A percentile compares a stretch with the other conserved stretches of the same genome.
Evolutionary conservation across 2,797 vertebrate species (phyloP).

Genomic region (Eulemur mongoz): DNA sequence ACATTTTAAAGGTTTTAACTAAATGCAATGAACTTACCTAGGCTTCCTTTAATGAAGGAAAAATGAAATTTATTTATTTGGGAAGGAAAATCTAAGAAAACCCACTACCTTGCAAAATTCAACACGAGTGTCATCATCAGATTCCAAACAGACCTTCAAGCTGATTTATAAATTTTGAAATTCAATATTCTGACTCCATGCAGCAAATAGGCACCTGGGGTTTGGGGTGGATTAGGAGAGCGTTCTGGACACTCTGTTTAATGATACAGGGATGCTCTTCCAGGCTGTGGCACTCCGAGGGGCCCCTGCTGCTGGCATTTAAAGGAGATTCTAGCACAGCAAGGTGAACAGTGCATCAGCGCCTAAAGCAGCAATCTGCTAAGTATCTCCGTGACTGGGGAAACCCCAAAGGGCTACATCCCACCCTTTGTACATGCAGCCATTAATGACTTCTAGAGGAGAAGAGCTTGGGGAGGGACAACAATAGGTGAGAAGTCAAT

Average conservation of each 20-base stretch:
- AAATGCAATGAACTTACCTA: background rate
- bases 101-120: background rate
- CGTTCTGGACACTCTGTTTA: background rate
- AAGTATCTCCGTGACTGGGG: constrained; percentile 12
- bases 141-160: background rate
- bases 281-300: background rate
- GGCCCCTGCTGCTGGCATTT: background rate
- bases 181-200: background rate
- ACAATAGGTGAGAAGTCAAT: constrained; percentile 53
- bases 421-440: background rate
- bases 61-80: background rate
- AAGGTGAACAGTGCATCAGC: background rate
- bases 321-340: background rate
- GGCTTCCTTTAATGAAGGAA: background rate
- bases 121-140: background rate
- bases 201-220: background rate
- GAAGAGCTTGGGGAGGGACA: background rate
- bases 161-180: background rate
- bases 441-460: constrained; percentile 7
- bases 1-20: background rate
- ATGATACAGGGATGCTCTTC: background rate
- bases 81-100: background rate
- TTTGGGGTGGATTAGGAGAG: background rate
- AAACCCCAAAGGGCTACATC: constrained; percentile 32
- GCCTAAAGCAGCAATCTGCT: constrained; percentile 21